phyloP scores from a whole-genome alignment of 30 jellyfish, hydroid and myxozoan genomes.

The Aurelia coerulea region DNA sequence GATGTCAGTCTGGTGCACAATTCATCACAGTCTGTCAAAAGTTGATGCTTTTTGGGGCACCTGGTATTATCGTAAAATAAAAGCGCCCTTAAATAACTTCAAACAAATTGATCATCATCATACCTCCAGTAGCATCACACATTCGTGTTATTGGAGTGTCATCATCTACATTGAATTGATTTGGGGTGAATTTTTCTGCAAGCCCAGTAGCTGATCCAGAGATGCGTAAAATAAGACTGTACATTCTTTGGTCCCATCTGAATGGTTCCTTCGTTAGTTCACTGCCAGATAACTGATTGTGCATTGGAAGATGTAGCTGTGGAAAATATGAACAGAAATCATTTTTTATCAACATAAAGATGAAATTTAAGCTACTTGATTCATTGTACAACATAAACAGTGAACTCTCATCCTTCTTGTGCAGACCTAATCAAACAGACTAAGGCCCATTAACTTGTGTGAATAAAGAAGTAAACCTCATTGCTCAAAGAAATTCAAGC shows the following conservation, averaged over 20 bases:
- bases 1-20: no score
- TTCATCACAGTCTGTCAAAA: no score
- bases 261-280: constrained; percentile 96
- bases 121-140: constrained; percentile 99
- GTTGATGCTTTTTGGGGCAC: no score
- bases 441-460: no score
- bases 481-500: no score
- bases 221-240: constrained; percentile 74
- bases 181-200: constrained; percentile 59
- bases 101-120: background rate
- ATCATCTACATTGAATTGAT: constrained; percentile 76
- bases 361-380: no score
- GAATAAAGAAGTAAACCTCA: no score
- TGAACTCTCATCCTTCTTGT: no score
- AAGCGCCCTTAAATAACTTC: no score
- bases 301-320: constrained; percentile 92
- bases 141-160: constrained; percentile 90
- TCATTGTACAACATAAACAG: no score
- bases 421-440: no score
- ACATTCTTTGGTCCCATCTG: constrained; percentile 99
- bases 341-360: background rate
- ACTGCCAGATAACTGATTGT: constrained; percentile 94
- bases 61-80: no score
- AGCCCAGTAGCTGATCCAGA: constrained; percentile 88
- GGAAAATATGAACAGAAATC: background rate